Conservation (phyloP, 2,797 vertebrate species). For the Buphagus erythrorhynchus region DNA sequence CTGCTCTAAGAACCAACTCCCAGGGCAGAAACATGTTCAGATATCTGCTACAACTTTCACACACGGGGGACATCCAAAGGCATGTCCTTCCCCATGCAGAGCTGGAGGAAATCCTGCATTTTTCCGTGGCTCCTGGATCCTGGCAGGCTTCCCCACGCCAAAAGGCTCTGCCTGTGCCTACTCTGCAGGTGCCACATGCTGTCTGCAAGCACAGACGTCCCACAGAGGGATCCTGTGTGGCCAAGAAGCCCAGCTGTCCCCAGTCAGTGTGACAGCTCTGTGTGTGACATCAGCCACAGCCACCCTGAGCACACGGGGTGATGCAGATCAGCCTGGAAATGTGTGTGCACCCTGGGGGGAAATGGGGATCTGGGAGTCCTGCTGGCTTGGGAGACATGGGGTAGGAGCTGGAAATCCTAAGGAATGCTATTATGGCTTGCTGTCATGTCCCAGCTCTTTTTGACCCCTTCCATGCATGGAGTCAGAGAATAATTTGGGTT, state of each 20-base stretch:
- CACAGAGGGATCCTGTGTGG: not conserved
- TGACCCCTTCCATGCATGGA: not conserved
- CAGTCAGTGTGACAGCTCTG: not conserved
- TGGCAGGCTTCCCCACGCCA: not conserved
- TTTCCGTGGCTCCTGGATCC: not conserved
- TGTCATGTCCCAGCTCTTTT: not conserved
- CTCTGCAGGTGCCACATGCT: constrained; percentile 1
- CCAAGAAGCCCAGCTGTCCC: constrained; percentile 34
- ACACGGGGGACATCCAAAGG: rapidly evolving
- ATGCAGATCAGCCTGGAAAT: not conserved
- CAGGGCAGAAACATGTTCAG: not conserved
- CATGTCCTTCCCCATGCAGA: not conserved
- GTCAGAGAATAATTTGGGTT: not conserved
- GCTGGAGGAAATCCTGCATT: not conserved
- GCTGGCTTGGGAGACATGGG: rapidly evolving
- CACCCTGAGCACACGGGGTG: rapidly evolving
- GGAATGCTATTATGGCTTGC: not conserved
- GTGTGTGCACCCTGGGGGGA: rapidly evolving
- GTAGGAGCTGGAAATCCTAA: not conserved
- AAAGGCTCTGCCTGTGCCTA: not conserved
- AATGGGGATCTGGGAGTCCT: not conserved
- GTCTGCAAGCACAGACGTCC: constrained; percentile 22
- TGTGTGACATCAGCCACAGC: not conserved
- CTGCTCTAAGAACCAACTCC: not conserved
- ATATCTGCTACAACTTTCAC: not conserved